Evolutionary conservation across 1,140 invertebrate species (phyloP).

Genomic region (Trypoxylus dichotomus): DNA sequence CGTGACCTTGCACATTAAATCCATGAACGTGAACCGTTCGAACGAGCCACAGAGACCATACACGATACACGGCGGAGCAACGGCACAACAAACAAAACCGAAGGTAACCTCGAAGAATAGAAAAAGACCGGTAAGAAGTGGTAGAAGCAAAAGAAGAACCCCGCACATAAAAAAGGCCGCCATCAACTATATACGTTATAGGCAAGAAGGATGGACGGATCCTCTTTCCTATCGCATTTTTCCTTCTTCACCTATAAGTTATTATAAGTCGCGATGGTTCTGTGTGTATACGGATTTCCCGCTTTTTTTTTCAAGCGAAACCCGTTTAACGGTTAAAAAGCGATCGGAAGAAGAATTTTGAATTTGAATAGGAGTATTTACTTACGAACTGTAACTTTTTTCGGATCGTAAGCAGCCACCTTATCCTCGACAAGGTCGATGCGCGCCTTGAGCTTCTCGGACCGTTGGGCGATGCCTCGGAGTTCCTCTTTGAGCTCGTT

Average conservation of each 20-base stretch:
- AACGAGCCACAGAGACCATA: neutral
- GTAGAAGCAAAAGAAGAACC: neutral
- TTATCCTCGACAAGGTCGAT: constrained; percentile 64
- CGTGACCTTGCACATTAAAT: constrained; percentile 15
- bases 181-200: neutral
- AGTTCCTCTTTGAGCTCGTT: constrained; percentile 70
- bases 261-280: neutral
- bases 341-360: too few species aligned
- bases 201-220: neutral
- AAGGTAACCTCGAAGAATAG: neutral
- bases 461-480: constrained; percentile 66
- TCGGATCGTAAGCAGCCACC: constrained; percentile 69
- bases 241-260: neutral
- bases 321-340: neutral
- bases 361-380: constrained; percentile 46
- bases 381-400: constrained; percentile 83
- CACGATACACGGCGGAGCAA: too few species aligned
- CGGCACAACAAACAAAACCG: neutral
- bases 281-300: neutral
- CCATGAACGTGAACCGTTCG: constrained; percentile 12
- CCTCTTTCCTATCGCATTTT: neutral
- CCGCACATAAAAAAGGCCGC: neutral
- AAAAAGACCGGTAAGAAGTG: neutral
- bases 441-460: constrained; percentile 63
- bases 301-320: neutral